phyloP scores from a whole-genome alignment of 2,113 vertebrate genomes.

The Vidua macroura region DNA sequence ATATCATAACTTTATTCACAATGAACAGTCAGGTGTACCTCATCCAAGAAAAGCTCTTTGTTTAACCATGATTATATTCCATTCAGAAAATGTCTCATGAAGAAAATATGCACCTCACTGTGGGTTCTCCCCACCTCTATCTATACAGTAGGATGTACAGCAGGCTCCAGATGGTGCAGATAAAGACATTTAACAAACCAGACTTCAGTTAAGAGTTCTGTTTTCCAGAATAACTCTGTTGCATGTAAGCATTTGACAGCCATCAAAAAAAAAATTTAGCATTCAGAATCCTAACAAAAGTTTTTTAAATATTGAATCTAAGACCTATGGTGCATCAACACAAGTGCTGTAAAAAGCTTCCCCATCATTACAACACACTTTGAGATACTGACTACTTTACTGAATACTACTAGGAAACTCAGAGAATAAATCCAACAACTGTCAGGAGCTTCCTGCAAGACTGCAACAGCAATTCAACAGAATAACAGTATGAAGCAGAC shows the following conservation, averaged over 20 bases:
- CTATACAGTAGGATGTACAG: background rate
- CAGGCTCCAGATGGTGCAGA: background rate
- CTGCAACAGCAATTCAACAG: background rate
- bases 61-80: background rate
- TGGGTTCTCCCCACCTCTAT: background rate
- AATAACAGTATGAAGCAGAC: background rate
- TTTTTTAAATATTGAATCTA: background rate
- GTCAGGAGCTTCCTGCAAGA: background rate
- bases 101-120: background rate
- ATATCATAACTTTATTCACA: background rate
- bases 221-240: background rate
- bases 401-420: background rate
- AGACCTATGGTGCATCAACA: background rate
- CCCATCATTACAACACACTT: background rate
- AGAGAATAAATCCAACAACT: background rate
- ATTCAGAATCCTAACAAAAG: background rate
- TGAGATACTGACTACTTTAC: background rate
- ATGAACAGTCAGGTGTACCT: background rate
- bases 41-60: background rate
- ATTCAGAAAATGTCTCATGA: background rate
- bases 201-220: background rate
- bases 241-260: background rate
- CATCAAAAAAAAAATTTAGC: background rate
- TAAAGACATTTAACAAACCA: background rate
- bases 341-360: background rate